Evolutionary conservation across 2,888 invertebrate genomes (phyloP).

Genomic region (Stratiomys singularior): DNA sequence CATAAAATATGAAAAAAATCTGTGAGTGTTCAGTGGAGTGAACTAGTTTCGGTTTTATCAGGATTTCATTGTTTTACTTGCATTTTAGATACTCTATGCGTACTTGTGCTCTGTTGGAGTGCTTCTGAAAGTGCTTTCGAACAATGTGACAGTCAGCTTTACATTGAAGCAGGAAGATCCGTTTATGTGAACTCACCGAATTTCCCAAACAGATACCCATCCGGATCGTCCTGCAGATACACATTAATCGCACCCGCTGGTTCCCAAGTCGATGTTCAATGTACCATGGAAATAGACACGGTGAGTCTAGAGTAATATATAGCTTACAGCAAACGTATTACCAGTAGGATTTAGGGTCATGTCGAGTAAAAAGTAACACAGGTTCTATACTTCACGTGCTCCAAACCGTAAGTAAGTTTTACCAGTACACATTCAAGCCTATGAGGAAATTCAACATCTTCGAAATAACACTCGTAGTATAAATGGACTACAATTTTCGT

Average conservation of each 20-base stretch:
- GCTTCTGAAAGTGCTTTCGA: slow-evolving; percentile 53
- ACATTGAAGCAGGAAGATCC: slow-evolving; percentile 57
- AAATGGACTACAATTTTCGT: too few species aligned
- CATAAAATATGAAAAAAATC: background rate
- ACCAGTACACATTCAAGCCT: too few species aligned
- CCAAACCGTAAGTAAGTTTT: too few species aligned
- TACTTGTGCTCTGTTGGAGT: background rate
- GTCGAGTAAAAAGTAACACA: too few species aligned
- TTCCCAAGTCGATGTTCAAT: slow-evolving; percentile 59
- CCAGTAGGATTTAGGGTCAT: too few species aligned
- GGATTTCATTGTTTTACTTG: too few species aligned
- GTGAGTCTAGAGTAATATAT: too few species aligned
- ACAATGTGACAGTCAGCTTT: slow-evolving; percentile 60
- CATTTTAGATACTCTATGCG: background rate
- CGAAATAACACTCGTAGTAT: too few species aligned
- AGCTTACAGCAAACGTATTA: too few species aligned
- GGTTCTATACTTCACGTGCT: too few species aligned
- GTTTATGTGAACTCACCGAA: slow-evolving; percentile 61
- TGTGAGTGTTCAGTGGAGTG: background rate
- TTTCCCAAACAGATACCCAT: slow-evolving; percentile 60
- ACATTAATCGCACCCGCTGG: slow-evolving; percentile 59
- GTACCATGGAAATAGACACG: slow-evolving; percentile 59
- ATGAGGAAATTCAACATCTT: too few species aligned
- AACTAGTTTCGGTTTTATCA: too few species aligned
- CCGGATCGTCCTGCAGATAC: slow-evolving; percentile 62